phyloP scores from a whole-genome alignment of 2,797 vertebrate genomes.

The Leptatherina wallacei region DNA sequence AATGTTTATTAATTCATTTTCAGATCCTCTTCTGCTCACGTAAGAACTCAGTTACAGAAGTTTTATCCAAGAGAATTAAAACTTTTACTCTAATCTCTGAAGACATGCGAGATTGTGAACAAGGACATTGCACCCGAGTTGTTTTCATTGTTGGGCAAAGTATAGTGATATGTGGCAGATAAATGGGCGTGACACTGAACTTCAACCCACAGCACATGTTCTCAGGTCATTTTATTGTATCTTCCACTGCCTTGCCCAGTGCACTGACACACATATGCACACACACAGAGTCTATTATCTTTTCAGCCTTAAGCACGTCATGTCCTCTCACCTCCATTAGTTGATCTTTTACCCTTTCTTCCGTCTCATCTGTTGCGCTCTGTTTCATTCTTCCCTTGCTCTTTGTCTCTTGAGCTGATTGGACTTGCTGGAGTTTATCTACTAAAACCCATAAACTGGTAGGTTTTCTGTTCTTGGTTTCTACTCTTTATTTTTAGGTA shows the following conservation, averaged over 20 bases:
- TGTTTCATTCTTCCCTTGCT: slow-evolving; percentile 6
- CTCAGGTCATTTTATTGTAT: background rate
- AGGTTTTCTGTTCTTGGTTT: slow-evolving; percentile 23
- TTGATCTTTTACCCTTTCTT: slow-evolving; percentile 31
- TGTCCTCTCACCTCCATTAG: slow-evolving; percentile 19
- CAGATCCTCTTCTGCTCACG: background rate
- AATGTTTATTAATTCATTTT: background rate
- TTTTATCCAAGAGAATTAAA: background rate
- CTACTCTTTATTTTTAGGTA: background rate
- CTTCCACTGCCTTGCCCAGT: background rate
- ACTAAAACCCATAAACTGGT: slow-evolving; percentile 35
- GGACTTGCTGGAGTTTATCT: slow-evolving; percentile 3
- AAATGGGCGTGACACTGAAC: slow-evolving; percentile 42
- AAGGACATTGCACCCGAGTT: slow-evolving; percentile 1
- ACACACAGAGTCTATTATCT: background rate
- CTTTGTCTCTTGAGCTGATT: slow-evolving; percentile 16
- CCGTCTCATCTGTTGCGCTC: background rate
- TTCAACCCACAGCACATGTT: slow-evolving; percentile 35
- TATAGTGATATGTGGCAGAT: slow-evolving; percentile 15
- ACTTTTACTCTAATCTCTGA: background rate
- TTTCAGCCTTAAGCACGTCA: slow-evolving; percentile 6
- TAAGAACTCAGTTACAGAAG: background rate
- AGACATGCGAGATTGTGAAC: background rate
- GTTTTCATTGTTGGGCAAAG: slow-evolving; percentile 18
- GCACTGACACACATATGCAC: background rate